Evolutionary conservation across 2,888 invertebrate genomes (phyloP).

Genomic region (Mactromeris polynyma): DNA sequence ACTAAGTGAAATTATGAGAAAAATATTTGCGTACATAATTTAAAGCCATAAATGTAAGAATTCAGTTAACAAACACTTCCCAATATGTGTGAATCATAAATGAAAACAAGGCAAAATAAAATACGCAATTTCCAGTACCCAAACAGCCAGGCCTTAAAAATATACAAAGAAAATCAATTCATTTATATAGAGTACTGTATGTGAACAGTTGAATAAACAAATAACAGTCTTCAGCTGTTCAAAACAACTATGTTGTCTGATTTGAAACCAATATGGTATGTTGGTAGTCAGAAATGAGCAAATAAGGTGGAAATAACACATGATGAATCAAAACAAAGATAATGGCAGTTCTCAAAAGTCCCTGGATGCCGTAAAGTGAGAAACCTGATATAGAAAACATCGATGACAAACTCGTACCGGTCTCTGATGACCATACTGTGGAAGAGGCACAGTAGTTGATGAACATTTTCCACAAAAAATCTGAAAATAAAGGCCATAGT

Average conservation of each 20-base stretch:
- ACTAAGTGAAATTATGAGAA: too few relatives aligned
- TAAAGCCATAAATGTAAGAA: too few relatives aligned
- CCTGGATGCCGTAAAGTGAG: conserved; percentile 89
- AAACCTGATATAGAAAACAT: conserved; percentile 92
- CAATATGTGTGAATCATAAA: too few relatives aligned
- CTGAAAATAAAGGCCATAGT: conserved; percentile 89
- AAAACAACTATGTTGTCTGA: background rate
- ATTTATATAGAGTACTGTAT: background rate
- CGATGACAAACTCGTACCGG: conserved; percentile 97
- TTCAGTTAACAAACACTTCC: too few relatives aligned
- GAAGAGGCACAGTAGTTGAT: conserved; percentile 96
- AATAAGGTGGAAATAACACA: background rate
- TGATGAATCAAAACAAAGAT: background rate
- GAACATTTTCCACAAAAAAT: conserved; percentile 98
- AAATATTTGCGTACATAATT: too few relatives aligned
- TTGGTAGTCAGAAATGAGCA: background rate
- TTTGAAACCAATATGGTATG: background rate
- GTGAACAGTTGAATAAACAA: background rate
- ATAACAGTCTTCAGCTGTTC: background rate
- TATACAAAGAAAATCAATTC: background rate
- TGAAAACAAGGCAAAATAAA: too few relatives aligned
- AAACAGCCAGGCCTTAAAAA: too few relatives aligned
- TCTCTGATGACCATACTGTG: conserved; percentile 96
- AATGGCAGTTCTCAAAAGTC: conserved; percentile 20
- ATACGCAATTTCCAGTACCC: too few relatives aligned